Conservation (phyloP, 92 coral and sea anemone genomes). For the Epizoanthus scotinus region DNA sequence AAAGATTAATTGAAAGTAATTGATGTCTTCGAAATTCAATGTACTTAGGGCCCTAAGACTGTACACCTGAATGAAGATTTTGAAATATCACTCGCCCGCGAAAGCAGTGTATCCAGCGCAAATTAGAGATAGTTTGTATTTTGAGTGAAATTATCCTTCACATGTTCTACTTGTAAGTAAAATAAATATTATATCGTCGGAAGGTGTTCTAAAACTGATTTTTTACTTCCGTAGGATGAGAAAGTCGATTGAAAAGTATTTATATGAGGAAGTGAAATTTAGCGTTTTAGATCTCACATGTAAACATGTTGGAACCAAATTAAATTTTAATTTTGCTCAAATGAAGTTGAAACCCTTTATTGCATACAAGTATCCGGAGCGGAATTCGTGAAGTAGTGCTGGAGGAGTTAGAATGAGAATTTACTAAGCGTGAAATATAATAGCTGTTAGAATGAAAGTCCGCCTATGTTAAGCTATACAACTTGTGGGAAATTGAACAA, state of each 20-base stretch:
- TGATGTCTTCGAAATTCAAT: constrained; percentile 93
- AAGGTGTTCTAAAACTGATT: neutral
- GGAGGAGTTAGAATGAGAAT: neutral
- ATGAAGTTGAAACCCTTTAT: constrained; percentile 31
- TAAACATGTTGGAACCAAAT: constrained; percentile 70
- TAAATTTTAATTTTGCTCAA: constrained; percentile 64
- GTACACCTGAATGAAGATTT: constrained; percentile 40
- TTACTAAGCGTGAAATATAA: constrained; percentile 23
- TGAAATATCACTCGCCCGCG: constrained; percentile 48
- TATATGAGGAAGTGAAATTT: constrained; percentile 49
- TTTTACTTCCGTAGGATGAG: neutral
- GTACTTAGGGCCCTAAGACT: constrained; percentile 72
- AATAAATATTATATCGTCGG: neutral
- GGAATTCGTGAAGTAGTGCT: neutral
- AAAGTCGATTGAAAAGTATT: constrained; percentile 49
- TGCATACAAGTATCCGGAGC: constrained; percentile 13
- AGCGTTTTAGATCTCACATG: constrained; percentile 66
- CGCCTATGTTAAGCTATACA: constrained; percentile 7
- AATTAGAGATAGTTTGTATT: neutral
- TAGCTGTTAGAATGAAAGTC: neutral
- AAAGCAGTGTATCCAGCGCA: neutral
- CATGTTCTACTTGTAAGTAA: neutral
- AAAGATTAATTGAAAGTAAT: constrained; percentile 93
- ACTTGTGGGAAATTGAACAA: constrained; percentile 24
- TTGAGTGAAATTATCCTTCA: too few relatives aligned